Base-by-base conservation (phyloP, 2,888 invertebrate species). In the Agriopis marginaria region DNA sequence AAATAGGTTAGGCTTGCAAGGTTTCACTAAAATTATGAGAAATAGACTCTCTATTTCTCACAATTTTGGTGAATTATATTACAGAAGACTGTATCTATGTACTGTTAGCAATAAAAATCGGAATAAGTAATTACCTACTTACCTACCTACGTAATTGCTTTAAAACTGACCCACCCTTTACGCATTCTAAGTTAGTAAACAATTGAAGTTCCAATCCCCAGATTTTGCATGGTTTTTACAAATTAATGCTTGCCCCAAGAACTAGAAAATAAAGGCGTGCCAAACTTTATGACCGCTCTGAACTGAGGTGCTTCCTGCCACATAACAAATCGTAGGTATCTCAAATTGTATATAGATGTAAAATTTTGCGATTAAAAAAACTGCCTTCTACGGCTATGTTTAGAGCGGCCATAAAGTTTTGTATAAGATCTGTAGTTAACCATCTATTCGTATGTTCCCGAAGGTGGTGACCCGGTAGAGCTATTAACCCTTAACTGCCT, bases 401-500 rank as follows among this genome's bases (percentile, higher is more conserved):
- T 44, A 58, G 23, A 45, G 58, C 45, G 23, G 47, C 6, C 58
- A 58, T 58, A 58, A 56, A 40, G 17, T 56, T 44, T 14, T n/a
- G 14, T 45, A 49, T n/a, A 7, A 14, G n/a, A 14, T 49, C 64
- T 47, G 47, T 71, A 66, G 70, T 69, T 82, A 77, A 79, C 72
- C 70, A 71, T 77, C 44, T 74, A 75, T 75, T 86, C 77, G 79
- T 87, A 79, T 91, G 86, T 90, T 85, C 85, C 84, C 82, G 68
- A 91, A 93, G 93, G 93, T 93, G 93, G 93, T 93, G 93, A 93
- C 79, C 83, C 79, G 80, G 89, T 91, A 89, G 86, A 80, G 88
- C 90, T 89, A 89, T 84, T 92, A 92, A 92, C 87, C 83, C 81
- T 82, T 90, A 91, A 89, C 87, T 70, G 79, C 83, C 84, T 89